Conservation (phyloP, 2,113 vertebrate genomes). For the Copsychus sechellarum region DNA sequence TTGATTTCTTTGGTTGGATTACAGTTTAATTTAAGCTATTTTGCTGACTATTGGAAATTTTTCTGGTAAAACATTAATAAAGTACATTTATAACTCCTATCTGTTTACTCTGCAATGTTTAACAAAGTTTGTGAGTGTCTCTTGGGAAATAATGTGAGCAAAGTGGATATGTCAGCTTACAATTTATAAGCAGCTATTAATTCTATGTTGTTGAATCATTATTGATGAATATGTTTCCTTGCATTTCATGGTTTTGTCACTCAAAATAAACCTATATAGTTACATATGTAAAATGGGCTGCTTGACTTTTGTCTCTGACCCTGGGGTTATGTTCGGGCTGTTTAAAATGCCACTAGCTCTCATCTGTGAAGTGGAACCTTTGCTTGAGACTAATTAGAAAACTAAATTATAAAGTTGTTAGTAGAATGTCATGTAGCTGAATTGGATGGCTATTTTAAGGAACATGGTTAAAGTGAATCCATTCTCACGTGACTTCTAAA, state of each 20-base stretch:
- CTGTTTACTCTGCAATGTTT: not conserved
- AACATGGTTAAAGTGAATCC: not conserved
- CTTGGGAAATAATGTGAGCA: constrained; percentile 26
- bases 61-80: constrained; percentile 25
- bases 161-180: constrained; percentile 12
- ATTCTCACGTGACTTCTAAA: not conserved
- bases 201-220: constrained; percentile 15
- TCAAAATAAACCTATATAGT: constrained; percentile 51
- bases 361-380: not conserved
- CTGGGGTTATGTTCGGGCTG: not conserved
- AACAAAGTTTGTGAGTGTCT: constrained; percentile 25
- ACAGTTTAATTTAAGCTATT: not conserved
- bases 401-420: not conserved
- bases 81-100: not conserved
- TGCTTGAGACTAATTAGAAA: not conserved
- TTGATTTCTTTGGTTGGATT: constrained; percentile 25
- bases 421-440: not conserved
- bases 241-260: constrained; percentile 46
- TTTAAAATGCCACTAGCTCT: not conserved
- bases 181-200: not conserved
- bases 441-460: not conserved
- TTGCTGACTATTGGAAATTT: not conserved
- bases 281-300: constrained; percentile 31
- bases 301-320: constrained; percentile 38
- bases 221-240: constrained; percentile 34